A percentile compares a stretch with the other conserved stretches of the same genome.
Conservation (phyloP, 2,888 invertebrate genomes). For the Cepaea hortensis region DNA sequence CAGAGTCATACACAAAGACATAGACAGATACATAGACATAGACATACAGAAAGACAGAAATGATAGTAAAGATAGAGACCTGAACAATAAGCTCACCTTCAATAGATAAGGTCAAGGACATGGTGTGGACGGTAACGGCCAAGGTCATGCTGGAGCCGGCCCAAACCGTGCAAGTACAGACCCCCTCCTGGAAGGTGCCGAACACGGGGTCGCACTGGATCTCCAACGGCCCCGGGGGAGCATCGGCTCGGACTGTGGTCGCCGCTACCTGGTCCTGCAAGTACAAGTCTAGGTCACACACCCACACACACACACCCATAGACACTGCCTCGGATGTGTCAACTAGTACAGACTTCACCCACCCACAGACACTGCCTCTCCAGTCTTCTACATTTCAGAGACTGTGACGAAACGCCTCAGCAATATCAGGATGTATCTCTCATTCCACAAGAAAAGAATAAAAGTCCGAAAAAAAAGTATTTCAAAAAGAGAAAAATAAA, state of each 20-base stretch:
- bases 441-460: too few species aligned
- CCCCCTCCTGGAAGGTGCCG: conserved; percentile 66
- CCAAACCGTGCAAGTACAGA: conserved; percentile 64
- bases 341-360: too few species aligned
- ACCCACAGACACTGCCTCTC: too few species aligned
- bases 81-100: conserved; percentile 56
- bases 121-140: conserved; percentile 51
- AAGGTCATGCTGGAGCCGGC: conserved; percentile 65
- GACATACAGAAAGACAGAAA: neutral
- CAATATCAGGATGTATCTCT: too few species aligned
- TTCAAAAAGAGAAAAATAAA: too few species aligned
- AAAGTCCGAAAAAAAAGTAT: too few species aligned
- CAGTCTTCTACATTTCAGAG: neutral
- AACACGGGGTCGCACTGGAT: conserved; percentile 68
- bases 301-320: too few species aligned
- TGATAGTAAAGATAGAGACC: neutral
- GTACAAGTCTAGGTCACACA: neutral
- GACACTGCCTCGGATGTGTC: too few species aligned
- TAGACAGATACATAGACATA: neutral
- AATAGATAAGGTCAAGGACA: conserved; percentile 53
- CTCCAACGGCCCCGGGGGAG: conserved; percentile 58
- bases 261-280: conserved; percentile 58
- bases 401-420: neutral
- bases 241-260: conserved; percentile 63
- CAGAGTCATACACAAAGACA: neutral